Conservation (phyloP, 2,113 vertebrate genomes). For the Rhea americana region DNA sequence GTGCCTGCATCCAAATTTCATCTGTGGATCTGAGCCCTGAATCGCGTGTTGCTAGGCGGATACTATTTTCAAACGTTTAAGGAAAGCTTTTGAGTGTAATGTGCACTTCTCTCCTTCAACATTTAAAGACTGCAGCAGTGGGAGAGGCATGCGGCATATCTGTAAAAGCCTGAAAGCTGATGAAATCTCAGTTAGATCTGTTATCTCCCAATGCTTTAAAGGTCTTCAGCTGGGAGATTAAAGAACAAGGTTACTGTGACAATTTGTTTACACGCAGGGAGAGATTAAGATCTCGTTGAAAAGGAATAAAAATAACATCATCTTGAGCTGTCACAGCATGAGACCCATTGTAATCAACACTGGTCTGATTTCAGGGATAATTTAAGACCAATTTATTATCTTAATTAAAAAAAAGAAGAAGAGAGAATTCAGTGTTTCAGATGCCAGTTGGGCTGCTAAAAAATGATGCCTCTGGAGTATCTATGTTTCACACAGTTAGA, state of each 20-base stretch:
- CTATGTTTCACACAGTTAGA: not conserved
- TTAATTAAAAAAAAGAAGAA: constrained; percentile 85
- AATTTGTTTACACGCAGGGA: constrained; percentile 87
- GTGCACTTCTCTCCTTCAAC: constrained; percentile 69
- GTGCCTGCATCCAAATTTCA: not conserved
- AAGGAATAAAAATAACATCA: constrained; percentile 88
- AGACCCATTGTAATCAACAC: constrained; percentile 95
- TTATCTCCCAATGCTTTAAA: constrained; percentile 83
- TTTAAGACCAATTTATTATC: constrained; percentile 99
- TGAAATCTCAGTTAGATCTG: constrained; percentile 80
- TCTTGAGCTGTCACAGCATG: constrained; percentile 93
- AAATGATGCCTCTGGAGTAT: constrained; percentile 17
- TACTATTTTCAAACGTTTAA: constrained; percentile 66
- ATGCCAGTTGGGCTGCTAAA: constrained; percentile 64
- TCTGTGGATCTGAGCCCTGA: not conserved
- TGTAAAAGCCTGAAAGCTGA: constrained; percentile 70
- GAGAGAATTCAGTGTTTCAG: constrained; percentile 73
- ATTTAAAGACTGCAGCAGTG: constrained; percentile 67
- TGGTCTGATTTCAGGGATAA: constrained; percentile 99
- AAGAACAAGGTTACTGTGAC: constrained; percentile 85
- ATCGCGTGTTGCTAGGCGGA: not conserved
- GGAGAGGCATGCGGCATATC: constrained; percentile 62
- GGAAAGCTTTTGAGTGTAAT: constrained; percentile 58
- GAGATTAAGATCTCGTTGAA: constrained; percentile 90
- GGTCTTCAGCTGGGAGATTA: constrained; percentile 83